phyloP scores from a whole-genome alignment of 2,797 vertebrate genomes.

The Pseudomugil gertrudae region DNA sequence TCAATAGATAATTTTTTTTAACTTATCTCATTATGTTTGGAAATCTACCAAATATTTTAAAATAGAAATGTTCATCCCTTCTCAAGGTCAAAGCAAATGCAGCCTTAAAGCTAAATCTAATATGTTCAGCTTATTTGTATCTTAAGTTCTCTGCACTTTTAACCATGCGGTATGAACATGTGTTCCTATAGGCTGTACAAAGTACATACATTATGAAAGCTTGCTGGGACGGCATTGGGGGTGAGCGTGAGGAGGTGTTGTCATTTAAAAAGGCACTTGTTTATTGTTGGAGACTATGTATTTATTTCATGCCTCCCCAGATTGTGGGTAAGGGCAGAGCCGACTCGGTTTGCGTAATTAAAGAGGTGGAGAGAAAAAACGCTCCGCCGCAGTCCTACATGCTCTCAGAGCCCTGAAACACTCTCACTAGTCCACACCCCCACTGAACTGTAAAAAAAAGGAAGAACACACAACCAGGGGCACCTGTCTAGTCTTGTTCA shows the following conservation, averaged over 20 bases:
- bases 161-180: conserved; percentile 6
- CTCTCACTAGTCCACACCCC: conserved; percentile 43
- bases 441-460: conserved; percentile 38
- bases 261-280: conserved; percentile 84
- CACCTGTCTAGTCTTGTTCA: conserved; percentile 56
- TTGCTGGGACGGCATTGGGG: conserved; percentile 46
- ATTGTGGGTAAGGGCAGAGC: conserved; percentile 85
- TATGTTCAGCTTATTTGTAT: background rate
- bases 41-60: background rate
- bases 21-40: background rate
- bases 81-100: background rate
- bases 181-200: conserved; percentile 24
- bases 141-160: conserved; percentile 4
- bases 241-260: conserved; percentile 73
- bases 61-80: background rate
- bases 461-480: conserved; percentile 36
- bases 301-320: conserved; percentile 85
- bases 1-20: no score
- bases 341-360: conserved; percentile 79
- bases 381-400: conserved; percentile 64
- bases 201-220: conserved; percentile 55
- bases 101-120: background rate
- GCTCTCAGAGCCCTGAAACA: conserved; percentile 49
- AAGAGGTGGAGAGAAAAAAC: conserved; percentile 76
- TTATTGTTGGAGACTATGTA: conserved; percentile 86